A percentile compares a stretch with the other conserved stretches of the same genome.
Conservation (phyloP, 2,797 vertebrate species). For the Chloroceryle amazona region DNA sequence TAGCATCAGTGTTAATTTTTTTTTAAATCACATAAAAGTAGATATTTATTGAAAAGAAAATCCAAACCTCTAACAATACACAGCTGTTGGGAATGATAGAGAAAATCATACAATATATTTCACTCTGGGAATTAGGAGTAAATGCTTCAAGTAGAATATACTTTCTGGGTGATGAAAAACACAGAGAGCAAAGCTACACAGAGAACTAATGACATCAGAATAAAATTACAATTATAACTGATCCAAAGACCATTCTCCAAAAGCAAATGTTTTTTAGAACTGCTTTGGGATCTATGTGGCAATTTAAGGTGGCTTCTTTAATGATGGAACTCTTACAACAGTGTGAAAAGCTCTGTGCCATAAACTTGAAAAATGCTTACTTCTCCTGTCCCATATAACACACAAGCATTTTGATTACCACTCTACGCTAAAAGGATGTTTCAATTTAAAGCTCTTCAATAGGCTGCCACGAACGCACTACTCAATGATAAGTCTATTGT, state of each 20-base stretch:
- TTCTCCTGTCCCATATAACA: slow-evolving; percentile 2
- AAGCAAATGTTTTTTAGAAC: not conserved
- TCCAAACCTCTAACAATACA: not conserved
- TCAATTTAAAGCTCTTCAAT: slow-evolving; percentile 55
- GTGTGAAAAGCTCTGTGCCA: slow-evolving; percentile 6
- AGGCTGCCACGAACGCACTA: slow-evolving; percentile 13
- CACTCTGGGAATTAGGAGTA: not conserved
- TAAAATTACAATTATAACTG: not conserved
- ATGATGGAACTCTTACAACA: slow-evolving; percentile 31
- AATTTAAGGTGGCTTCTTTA: slow-evolving; percentile 23
- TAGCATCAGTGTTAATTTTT: not conserved
- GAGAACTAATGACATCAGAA: not conserved
- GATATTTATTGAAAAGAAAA: not conserved
- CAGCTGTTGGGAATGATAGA: not conserved
- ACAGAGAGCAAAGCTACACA: not conserved
- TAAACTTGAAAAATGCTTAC: slow-evolving; percentile 20
- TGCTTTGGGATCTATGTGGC: not conserved
- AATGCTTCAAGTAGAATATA: not conserved
- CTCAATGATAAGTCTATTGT: slow-evolving; percentile 38
- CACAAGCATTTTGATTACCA: slow-evolving; percentile 45
- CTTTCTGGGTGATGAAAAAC: not conserved
- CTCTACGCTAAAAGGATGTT: slow-evolving; percentile 31
- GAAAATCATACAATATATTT: slow-evolving; percentile 7
- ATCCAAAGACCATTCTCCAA: slow-evolving; percentile 21
- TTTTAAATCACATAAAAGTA: not conserved